Conservation (phyloP, 92 coral and sea anemone genomes). For the Virgularia gustaviana region DNA sequence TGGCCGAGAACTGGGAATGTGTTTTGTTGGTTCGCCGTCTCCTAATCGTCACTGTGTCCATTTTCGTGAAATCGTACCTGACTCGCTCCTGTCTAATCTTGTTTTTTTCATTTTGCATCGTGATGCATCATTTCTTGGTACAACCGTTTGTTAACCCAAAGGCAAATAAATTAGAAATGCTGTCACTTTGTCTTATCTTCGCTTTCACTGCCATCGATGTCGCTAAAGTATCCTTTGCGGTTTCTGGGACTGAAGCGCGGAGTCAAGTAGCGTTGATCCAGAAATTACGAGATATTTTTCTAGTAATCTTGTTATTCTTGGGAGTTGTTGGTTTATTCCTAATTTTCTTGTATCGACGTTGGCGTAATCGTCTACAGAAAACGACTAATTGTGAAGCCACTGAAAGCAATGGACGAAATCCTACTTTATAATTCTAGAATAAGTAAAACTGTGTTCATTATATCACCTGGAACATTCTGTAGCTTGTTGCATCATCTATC, state of each 20-base stretch:
- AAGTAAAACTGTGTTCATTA: too few species aligned
- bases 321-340: too few species aligned
- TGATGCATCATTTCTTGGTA: not conserved
- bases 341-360: not conserved
- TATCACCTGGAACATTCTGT: too few species aligned
- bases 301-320: too few species aligned
- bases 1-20: conserved; percentile 21
- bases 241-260: not conserved
- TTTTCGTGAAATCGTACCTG: conserved; percentile 11
- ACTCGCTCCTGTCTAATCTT: conserved; percentile 4
- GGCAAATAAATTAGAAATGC: conserved; percentile 1
- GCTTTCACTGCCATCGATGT: not conserved
- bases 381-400: too few species aligned
- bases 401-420: too few species aligned
- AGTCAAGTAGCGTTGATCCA: not conserved
- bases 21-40: conserved; percentile 25
- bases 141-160: conserved; percentile 12
- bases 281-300: not conserved
- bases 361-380: too few species aligned
- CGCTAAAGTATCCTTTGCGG: not conserved
- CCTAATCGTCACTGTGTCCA: not conserved
- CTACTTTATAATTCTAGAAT: too few species aligned
- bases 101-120: not conserved
- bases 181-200: not conserved
- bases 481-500: too few species aligned